phyloP scores from a whole-genome alignment of 2,797 vertebrate species.

The Vipera ursinii region DNA sequence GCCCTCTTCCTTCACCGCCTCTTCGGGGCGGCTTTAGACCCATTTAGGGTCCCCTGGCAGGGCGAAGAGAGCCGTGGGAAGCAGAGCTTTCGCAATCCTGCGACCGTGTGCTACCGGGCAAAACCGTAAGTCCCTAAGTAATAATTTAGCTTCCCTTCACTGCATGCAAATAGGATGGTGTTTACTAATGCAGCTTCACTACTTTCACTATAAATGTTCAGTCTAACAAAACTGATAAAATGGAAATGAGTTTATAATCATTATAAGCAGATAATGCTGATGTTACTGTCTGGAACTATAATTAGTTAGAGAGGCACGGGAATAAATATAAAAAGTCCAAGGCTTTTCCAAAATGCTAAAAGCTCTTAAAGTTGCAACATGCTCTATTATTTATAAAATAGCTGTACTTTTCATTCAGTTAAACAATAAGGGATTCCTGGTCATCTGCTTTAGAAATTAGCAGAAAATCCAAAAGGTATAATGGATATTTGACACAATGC shows the following conservation, averaged over 20 bases:
- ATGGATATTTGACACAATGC: constrained; percentile 68
- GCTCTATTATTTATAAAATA: constrained; percentile 54
- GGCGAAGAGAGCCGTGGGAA: too few species aligned
- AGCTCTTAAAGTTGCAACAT: neutral
- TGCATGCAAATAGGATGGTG: neutral
- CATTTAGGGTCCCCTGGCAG: too few species aligned
- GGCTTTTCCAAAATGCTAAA: neutral
- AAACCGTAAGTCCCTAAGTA: neutral
- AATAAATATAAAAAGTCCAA: neutral
- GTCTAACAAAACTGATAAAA: neutral
- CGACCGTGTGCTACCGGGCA: too few species aligned
- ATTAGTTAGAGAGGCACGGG: neutral
- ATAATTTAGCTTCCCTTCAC: neutral
- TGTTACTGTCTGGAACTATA: neutral
- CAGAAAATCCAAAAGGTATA: constrained; percentile 31
- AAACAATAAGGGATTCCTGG: constrained; percentile 36
- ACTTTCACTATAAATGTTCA: neutral
- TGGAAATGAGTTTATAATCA: neutral
- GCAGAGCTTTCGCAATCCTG: too few species aligned
- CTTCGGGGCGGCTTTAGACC: too few species aligned
- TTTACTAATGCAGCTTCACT: neutral
- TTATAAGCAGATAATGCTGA: neutral
- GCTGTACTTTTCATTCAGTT: constrained; percentile 47
- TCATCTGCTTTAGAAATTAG: constrained; percentile 13
- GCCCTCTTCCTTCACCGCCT: too few species aligned